A percentile compares a stretch with the other conserved stretches of the same genome.
Evolutionary conservation across 2,113 vertebrate species (phyloP).

Genomic region (Tetraodon nigroviridis): DNA sequence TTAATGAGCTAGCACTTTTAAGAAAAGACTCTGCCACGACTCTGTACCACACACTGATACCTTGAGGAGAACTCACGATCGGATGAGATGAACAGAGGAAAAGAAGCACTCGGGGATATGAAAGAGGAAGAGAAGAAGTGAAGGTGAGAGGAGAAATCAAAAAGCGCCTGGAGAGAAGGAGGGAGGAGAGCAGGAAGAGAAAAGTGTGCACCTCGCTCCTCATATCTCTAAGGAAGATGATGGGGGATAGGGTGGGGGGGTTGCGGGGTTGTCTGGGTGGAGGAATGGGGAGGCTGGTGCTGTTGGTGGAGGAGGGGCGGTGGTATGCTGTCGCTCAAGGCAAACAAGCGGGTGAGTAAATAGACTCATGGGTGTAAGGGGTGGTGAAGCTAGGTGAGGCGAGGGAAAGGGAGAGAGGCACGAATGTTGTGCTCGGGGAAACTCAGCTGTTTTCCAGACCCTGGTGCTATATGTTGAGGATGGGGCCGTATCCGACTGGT

Average conservation of each 20-base stretch:
- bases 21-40: constrained; percentile 70
- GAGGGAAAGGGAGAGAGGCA: constrained; percentile 17
- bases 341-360: constrained; percentile 74
- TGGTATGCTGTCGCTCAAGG: constrained; percentile 66
- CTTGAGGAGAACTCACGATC: constrained; percentile 75
- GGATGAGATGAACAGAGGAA: constrained; percentile 68
- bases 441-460: constrained; percentile 70
- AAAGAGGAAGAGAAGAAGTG: constrained; percentile 67
- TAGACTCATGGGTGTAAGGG: constrained; percentile 70
- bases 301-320: constrained; percentile 44
- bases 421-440: constrained; percentile 54
- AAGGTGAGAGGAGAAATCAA: constrained; percentile 75
- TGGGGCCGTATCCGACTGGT: constrained; percentile 53
- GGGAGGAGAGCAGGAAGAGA: constrained; percentile 72
- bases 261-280: constrained; percentile 49
- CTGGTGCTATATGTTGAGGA: constrained; percentile 59
- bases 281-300: constrained; percentile 14
- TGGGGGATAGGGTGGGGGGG: constrained; percentile 35
- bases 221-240: constrained; percentile 77
- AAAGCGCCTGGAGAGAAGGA: constrained; percentile 72
- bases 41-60: constrained; percentile 72
- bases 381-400: constrained; percentile 57
- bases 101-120: constrained; percentile 70
- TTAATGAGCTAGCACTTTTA: constrained; percentile 80
- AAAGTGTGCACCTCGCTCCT: constrained; percentile 70